Conservation (phyloP, 2,113 vertebrate species). For the Boulengeromyrus knoepffleri region DNA sequence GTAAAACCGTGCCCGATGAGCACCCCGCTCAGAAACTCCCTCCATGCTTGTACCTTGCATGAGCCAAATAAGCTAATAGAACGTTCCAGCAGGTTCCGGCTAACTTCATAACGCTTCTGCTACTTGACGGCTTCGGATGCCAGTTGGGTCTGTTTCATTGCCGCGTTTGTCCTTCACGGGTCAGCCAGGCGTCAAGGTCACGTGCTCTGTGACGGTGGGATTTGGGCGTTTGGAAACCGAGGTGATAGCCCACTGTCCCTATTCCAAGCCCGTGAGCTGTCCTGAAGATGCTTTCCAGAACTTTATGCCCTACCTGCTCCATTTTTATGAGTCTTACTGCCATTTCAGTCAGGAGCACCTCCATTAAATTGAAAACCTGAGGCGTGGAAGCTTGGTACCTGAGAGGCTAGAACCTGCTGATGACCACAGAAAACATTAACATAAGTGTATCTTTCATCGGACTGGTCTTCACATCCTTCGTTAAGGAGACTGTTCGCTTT, state of each 20-base stretch:
- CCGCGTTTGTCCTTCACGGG: background rate
- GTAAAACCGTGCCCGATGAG: background rate
- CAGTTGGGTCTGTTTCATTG: background rate
- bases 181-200: background rate
- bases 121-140: background rate
- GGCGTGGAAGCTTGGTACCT: background rate
- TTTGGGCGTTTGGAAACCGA: background rate
- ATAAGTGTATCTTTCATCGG: background rate
- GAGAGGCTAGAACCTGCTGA: background rate
- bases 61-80: background rate
- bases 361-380: background rate
- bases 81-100: background rate
- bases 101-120: background rate
- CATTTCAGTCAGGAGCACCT: background rate
- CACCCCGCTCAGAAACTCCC: background rate
- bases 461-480: background rate
- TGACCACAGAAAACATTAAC: background rate
- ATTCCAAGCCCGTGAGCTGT: background rate
- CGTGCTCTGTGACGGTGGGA: background rate
- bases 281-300: background rate
- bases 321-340: background rate
- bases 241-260: background rate
- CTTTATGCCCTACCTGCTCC: background rate
- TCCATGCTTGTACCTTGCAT: background rate
- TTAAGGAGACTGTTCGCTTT: background rate